Percentiles rank a stretch among this genome's conserved stretches.
phyloP scores from a whole-genome alignment of 2,113 vertebrate genomes.

The Rhinogobius similis region DNA sequence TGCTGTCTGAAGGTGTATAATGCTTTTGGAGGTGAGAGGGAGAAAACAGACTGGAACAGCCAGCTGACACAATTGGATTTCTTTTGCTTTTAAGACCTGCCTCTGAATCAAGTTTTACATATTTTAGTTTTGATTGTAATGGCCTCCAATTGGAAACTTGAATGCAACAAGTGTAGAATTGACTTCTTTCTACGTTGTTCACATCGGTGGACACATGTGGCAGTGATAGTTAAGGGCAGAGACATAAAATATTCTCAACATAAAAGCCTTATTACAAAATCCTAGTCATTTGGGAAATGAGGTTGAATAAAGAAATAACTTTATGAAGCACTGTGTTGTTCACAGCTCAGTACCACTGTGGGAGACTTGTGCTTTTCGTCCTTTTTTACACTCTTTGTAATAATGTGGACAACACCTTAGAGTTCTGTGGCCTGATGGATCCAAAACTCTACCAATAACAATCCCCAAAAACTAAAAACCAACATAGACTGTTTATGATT shows the following conservation, averaged over 20 bases:
- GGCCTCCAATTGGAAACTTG: background rate
- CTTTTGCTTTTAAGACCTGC: slow-evolving; percentile 32
- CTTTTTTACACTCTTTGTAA: too few relatives aligned
- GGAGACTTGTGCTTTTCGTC: too few relatives aligned
- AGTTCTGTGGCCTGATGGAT: too few relatives aligned
- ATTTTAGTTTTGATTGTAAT: slow-evolving; percentile 1
- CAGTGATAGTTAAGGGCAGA: background rate
- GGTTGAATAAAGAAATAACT: background rate
- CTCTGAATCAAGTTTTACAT: slow-evolving; percentile 29
- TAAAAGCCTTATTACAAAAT: background rate
- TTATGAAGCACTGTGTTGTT: background rate
- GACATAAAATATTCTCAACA: background rate
- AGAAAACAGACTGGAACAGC: slow-evolving; percentile 12
- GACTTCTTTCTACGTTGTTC: too few relatives aligned
- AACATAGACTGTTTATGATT: too few relatives aligned
- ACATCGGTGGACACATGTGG: background rate
- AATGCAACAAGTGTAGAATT: background rate
- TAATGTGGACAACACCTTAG: too few relatives aligned
- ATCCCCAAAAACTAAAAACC: too few relatives aligned
- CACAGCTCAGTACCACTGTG: background rate
- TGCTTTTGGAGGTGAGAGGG: background rate
- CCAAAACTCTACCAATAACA: too few relatives aligned
- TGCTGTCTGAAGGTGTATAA: slow-evolving; percentile 37
- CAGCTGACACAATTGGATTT: slow-evolving; percentile 28
- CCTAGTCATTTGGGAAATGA: background rate